These are phyloP conservation scores for Acromyrmex echinatior DNA, from an alignment of 1,140 invertebrate species.

Conservation along the genomic window DNA sequence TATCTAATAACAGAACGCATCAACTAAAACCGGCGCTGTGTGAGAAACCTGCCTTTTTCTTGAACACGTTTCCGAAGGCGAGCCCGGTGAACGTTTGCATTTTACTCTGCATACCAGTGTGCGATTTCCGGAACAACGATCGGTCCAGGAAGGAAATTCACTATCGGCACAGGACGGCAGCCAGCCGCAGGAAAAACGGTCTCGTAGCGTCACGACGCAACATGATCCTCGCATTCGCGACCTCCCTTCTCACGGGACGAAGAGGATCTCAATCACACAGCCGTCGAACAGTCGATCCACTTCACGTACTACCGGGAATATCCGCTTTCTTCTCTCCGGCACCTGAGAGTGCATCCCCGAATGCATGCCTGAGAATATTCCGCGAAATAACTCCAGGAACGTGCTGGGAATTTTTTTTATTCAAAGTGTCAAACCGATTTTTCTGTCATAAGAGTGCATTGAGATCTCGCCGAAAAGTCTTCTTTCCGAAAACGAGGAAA, in stretches of 20 bases:
- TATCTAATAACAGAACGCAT: neutral
- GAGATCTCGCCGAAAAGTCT: neutral
- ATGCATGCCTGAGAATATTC: slow-evolving; percentile 50
- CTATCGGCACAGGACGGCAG: slow-evolving; percentile 36
- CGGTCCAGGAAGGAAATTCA: slow-evolving; percentile 36
- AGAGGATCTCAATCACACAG: slow-evolving; percentile 44
- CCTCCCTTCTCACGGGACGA: slow-evolving; percentile 22
- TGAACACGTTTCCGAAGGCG: slow-evolving; percentile 82
- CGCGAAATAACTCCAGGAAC: slow-evolving; percentile 25
- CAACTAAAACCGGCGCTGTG: slow-evolving; percentile 8
- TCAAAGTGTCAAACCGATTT: neutral
- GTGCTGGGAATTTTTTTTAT: neutral
- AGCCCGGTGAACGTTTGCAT: slow-evolving; percentile 82
- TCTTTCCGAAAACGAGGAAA: neutral
- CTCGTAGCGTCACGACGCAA: slow-evolving; percentile 31
- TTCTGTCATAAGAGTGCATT: neutral
- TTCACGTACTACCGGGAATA: slow-evolving; percentile 44
- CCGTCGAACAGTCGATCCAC: slow-evolving; percentile 34
- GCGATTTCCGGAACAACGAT: slow-evolving; percentile 31
- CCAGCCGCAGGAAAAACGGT: slow-evolving; percentile 33
- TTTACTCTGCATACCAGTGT: slow-evolving; percentile 71
- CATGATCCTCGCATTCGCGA: slow-evolving; percentile 54
- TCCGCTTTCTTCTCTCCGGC: slow-evolving; percentile 41
- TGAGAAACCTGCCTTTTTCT: slow-evolving; percentile 82
- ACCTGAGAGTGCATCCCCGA: slow-evolving; percentile 50